phyloP scores from a whole-genome alignment of 1,140 invertebrate species.

The Lordiphosa clarofinis region DNA sequence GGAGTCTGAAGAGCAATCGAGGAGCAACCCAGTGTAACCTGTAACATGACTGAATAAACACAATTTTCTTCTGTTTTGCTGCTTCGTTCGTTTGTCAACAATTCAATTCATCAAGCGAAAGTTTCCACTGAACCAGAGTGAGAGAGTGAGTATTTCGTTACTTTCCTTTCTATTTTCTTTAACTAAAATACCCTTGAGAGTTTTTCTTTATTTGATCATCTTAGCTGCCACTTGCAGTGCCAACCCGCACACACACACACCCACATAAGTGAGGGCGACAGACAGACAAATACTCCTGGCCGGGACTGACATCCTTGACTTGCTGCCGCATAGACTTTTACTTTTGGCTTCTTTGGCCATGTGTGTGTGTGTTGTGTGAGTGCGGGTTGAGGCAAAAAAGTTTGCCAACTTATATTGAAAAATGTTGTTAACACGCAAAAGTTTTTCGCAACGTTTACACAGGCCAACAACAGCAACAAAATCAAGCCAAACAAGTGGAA shows the following conservation, averaged over 20 bases:
- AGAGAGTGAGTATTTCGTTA: slow-evolving; percentile 53
- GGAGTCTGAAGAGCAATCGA: slow-evolving; percentile 3
- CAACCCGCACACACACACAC: slow-evolving; percentile 17
- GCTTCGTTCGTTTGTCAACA: slow-evolving; percentile 61
- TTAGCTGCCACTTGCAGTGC: slow-evolving; percentile 73
- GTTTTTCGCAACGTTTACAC: slow-evolving; percentile 73
- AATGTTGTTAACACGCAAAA: slow-evolving; percentile 77
- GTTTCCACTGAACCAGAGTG: slow-evolving; percentile 40
- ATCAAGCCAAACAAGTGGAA: slow-evolving; percentile 72
- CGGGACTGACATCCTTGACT: slow-evolving; percentile 69
- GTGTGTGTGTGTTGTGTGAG: slow-evolving; percentile 32
- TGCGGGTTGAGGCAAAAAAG: slow-evolving; percentile 50
- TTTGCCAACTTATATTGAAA: slow-evolving; percentile 77
- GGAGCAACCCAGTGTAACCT: slow-evolving; percentile 34
- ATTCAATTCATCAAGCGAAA: slow-evolving; percentile 75
- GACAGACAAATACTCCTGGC: slow-evolving; percentile 48
- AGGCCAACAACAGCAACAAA: slow-evolving; percentile 48
- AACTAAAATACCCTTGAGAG: slow-evolving; percentile 74
- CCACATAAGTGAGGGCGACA: slow-evolving; percentile 19
- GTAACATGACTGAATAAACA: slow-evolving; percentile 76
- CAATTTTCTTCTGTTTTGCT: slow-evolving; percentile 71
- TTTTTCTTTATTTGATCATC: slow-evolving; percentile 74
- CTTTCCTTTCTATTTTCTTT: slow-evolving; percentile 69
- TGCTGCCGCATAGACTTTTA: slow-evolving; percentile 75
- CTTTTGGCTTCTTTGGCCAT: slow-evolving; percentile 57